Evolutionary conservation across 2,888 invertebrate species (phyloP), one percentile per base, ranked within the genome.

Genomic region (Drymonia ruficornis): DNA sequence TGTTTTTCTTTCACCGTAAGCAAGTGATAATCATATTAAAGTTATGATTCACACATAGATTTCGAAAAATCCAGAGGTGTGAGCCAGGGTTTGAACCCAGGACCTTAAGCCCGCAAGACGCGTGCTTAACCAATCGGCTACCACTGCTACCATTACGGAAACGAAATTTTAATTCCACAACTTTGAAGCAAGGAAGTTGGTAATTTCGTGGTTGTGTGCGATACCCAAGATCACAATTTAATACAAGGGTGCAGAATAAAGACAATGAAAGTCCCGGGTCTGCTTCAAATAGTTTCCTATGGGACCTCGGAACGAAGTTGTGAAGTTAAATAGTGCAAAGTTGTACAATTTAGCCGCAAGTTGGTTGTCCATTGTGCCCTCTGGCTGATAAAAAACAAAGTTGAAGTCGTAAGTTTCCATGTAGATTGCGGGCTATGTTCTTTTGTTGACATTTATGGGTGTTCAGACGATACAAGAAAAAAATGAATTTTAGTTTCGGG

Each of bases 271-370:
- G 70, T 67, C 66, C 57, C 55, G 54, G 68, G 65, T 65, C 66
- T 62, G 61, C 70, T 63, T 58, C 62, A 63, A 75, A 80, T 78
- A 82, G 81, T 79, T 84, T 73, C 72, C 74, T 68, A 66, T 70
- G 53, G 54, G 76, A 71, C 76, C 74, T 59, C 51, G 43, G 61
- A 76, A 74, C 69, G 57, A 79, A 83, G 79, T 86, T 70, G 61
- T 63, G 13, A 84, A 86, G 83, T 86, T 85, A 86, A 86, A 86
- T 84, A 86, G 83, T 83, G 80, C 70, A 77, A 85, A 86, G 80
- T 86, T 85, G 80, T 78, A 80, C 83, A 81, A 82, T 83, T 84
- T 83, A 74, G 78, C 83, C 82, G 76, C 83, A 77, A 81, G 82
- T 72, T 67, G 76, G 77, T 71, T 81, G 72, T 74, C 72, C 69